phyloP scores from a whole-genome alignment of 1,140 invertebrate genomes.

The Streblospio benedicti region DNA sequence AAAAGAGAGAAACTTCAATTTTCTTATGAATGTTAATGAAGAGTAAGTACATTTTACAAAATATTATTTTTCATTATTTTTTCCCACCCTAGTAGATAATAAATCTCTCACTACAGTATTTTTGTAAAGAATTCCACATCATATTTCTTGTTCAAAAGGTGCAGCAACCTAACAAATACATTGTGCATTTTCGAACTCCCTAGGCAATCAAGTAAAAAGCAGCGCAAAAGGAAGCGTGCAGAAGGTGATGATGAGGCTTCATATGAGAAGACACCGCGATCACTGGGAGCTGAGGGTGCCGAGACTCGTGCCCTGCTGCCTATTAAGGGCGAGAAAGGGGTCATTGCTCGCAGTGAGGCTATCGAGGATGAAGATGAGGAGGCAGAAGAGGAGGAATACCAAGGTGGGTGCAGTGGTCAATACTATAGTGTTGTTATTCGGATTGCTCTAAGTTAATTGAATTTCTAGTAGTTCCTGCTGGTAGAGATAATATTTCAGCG shows the following conservation, averaged over 20 bases:
- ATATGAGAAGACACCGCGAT: slow-evolving; percentile 33
- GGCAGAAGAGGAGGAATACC: slow-evolving; percentile 15
- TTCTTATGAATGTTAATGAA: slow-evolving; percentile 4
- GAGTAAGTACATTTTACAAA: slow-evolving; percentile 3
- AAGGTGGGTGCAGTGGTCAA: neutral
- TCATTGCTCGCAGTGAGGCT: slow-evolving; percentile 18
- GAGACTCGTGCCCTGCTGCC: slow-evolving; percentile 28
- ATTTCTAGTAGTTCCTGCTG: too few species aligned
- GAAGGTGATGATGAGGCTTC: slow-evolving; percentile 20
- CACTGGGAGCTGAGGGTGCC: slow-evolving; percentile 20
- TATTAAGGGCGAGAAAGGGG: slow-evolving; percentile 33
- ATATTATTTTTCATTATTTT: neutral
- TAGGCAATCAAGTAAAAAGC: too few species aligned
- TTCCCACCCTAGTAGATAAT: neutral
- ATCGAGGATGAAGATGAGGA: slow-evolving; percentile 14
- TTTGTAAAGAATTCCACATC: too few species aligned
- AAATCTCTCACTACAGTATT: neutral
- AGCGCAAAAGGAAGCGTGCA: slow-evolving; percentile 21
- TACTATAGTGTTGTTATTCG: neutral
- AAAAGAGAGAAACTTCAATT: slow-evolving; percentile 13
- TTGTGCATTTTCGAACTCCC: too few species aligned
- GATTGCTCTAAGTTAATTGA: too few species aligned
- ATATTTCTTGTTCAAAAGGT: too few species aligned
- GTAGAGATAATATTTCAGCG: too few species aligned
- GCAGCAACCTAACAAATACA: too few species aligned